Evolutionary conservation across 2,888 invertebrate species (phyloP), one percentile per base, ranked within the genome.

Genomic region (Branchellion lobata): DNA sequence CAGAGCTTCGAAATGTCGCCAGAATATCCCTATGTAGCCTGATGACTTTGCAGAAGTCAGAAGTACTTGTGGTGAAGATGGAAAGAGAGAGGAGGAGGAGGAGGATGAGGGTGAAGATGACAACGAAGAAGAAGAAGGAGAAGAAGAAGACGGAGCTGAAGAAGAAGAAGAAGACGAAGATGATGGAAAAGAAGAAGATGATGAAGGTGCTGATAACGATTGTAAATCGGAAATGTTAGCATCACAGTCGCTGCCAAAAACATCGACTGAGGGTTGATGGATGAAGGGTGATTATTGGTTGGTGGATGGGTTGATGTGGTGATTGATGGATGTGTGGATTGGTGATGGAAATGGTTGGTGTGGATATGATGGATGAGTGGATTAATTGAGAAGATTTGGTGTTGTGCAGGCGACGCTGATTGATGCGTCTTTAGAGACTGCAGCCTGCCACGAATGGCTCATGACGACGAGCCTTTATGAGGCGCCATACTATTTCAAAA

Each of bases 1-100:
- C n/a, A 31, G 31, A 31, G n/a, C 14, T 21, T 57, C 31, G 21
- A 77, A 57, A 24, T 77, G 31, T 24, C 61, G 61, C 77, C 77
- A 77, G 61, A 51, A 77, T 31, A 77, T 51, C 31, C 61, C 61
- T 34, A 77, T 33, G 27, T 65, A 77, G n/a, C 77, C 77, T 65
- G 36, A n/a, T 34, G 29, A 29, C 1, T 57, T 24, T 33, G 11
- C 24, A 11, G 31, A 34, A 3, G 65, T 77, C 29, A 77, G 36
- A 14, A 65, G 34, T 14, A 65, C 65, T 18, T 40, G 29, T 29
- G 74, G 18, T 11, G 47, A 5, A n/a, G 47, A 2, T 27, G 74
- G 18, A 47, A 27, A 21, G 18, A 1, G 24, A 3, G 74, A 51
- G 0, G 36, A 33, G 3, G n/a, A 34, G 3, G 72, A 34, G 1